Base-by-base conservation (phyloP, 2,888 invertebrate species). In the Machimus atricapillus region DNA sequence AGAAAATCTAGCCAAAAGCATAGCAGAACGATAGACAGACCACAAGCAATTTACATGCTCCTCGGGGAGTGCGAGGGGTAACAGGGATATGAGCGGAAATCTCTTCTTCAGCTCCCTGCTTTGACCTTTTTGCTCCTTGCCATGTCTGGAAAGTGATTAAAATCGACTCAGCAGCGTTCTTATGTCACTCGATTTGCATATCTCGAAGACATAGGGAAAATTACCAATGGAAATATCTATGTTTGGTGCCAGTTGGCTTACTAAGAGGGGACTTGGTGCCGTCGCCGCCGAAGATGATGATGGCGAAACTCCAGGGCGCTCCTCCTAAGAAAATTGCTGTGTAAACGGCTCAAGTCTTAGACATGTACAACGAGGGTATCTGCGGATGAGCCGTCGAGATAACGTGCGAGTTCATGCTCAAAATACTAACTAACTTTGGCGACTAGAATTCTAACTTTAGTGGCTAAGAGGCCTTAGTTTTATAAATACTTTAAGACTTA, bases 141-240 rank as follows among this genome's bases (percentile, higher is more conserved):
- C 73, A 66, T 83, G 83, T 83, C 83, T 83, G 66, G 34, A 58
- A 83, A 83, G 37, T 73, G 83, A 83, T 83, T 66, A 83, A 83
- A 83, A 83, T 83, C 83, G 66, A 83, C 83, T 83, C 83, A 83
- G 52, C 83, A 83, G 14, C 66, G 83, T 83, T 66, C 83, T 66
- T 66, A 58, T 46, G 40, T 37, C 83, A 34, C 66, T 83, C 37
- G 23, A 83, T 83, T 83, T 83, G 66, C 66, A 83, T 83, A 83
- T 83, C 73, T 66, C 19, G 83, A 83, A 83, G 83, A 37, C 83
- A 46, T 66, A 37, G 43, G 46, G 83, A 83, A 83, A 66, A 66
- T 83, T 58, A 37, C 83, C 58, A 58, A 83, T 66, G 66, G 83
- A 83, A 83, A 83, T 66, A 46, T 66, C 58, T 34, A 40, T 40